A percentile compares a stretch with the other conserved stretches of the same genome.
These are phyloP conservation scores for Dipodomys stephensi DNA, from an alignment of 2,113 vertebrate genomes.

Conservation along the genomic window DNA sequence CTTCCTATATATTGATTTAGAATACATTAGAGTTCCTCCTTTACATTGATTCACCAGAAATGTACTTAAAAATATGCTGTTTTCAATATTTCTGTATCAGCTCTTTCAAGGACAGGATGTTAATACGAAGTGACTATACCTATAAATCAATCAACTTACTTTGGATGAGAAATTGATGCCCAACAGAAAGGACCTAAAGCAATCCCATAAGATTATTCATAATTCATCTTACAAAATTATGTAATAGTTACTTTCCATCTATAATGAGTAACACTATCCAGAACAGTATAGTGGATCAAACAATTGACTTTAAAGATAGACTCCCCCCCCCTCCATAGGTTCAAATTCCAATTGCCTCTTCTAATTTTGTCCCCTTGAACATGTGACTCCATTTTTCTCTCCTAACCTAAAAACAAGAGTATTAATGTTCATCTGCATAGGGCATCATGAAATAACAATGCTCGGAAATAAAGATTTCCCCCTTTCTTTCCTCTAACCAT, in stretches of 20 bases:
- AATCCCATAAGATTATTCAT: background rate
- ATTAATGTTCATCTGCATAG: background rate
- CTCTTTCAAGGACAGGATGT: background rate
- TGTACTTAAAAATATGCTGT: background rate
- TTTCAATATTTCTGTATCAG: background rate
- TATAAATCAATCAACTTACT: background rate
- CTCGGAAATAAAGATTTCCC: background rate
- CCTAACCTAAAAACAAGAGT: background rate
- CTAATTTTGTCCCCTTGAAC: background rate
- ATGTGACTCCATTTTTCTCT: background rate
- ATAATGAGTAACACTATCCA: background rate
- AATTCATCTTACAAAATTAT: conserved; percentile 22
- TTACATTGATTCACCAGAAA: background rate
- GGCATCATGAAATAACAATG: background rate
- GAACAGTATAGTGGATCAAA: background rate
- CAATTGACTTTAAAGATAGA: background rate
- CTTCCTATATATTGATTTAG: background rate
- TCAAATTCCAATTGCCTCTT: background rate
- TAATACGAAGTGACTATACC: background rate
- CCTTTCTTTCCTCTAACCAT: background rate
- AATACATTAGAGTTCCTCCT: background rate
- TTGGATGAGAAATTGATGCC: background rate
- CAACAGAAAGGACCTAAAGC: background rate
- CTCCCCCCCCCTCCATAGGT: background rate
- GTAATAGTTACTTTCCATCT: background rate